Evolutionary conservation across 2,797 vertebrate species (phyloP), one percentile per base, ranked within the genome.

Genomic region (Argyrosomus regius): DNA sequence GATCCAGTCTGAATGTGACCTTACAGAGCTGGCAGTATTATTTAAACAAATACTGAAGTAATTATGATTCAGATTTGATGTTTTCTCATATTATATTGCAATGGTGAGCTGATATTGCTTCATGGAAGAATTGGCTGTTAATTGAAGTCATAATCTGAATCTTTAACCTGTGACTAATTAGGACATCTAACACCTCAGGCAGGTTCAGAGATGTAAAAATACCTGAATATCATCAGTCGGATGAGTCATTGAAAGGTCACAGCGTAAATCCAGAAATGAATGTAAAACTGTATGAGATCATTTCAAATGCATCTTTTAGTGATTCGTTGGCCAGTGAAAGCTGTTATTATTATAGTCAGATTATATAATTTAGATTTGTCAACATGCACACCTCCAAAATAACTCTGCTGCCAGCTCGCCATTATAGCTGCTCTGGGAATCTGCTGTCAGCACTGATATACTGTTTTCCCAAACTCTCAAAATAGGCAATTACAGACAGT

Each of bases 131-230:
- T 0, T 31, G 64, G 18, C 39, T 53, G 68, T 49, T 39, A 39
- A 39, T 9, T 39, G 35, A 39, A 39, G 35, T 39, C 35, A 81
- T 74, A 43, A 83, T 66, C 28, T 58, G 58, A 24, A 59, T 57
- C 31, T 54, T 54, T 52, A 81, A 66, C 26, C 49, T 69, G 76
- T 46, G 59, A 87, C 52, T 77, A 70, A 81, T 81, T 50, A 68
- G 31, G 0, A 70, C 65, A 43, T 58, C 6, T 53, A 59, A 80
- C 79, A 78, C 73, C 64, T 86, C 56, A 56, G 39, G 61, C 64
- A 78, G 70, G 31, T 75, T 65, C 1, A 1, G 17, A 63, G 0
- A 76, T 35, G 54, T 57, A 49, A 64, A 84, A 72, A 75, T 31
- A 80, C 16, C 13, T 49, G 26, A 13, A 46, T 20, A 49, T 49